Evolutionary conservation across 2,113 vertebrate species (phyloP).

Genomic region (Callipepla californica): DNA sequence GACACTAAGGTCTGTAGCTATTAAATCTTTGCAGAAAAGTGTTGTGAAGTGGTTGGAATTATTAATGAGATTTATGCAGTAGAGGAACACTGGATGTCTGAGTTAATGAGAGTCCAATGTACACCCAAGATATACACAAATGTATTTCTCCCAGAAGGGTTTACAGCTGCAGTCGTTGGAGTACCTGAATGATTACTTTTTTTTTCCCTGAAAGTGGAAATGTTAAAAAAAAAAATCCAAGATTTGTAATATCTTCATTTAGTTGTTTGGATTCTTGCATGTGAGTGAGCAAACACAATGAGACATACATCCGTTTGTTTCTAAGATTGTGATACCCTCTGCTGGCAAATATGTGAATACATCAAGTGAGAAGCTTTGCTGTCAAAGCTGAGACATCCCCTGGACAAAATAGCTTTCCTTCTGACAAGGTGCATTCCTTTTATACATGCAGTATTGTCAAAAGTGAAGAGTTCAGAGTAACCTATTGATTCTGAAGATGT

Average conservation of each 20-base stretch:
- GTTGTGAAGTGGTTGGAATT: not conserved
- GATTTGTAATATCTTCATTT: not conserved
- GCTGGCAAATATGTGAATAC: constrained; percentile 47
- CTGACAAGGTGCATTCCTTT: not conserved
- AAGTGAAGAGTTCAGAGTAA: not conserved
- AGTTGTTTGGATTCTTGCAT: not conserved
- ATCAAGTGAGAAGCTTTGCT: not conserved
- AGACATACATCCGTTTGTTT: not conserved
- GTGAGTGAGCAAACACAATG: not conserved
- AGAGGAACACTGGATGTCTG: not conserved
- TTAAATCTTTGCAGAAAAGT: not conserved
- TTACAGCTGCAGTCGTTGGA: not conserved
- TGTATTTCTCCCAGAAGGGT: not conserved
- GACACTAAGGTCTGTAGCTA: not conserved
- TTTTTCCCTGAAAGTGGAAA: not conserved
- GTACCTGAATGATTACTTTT: not conserved
- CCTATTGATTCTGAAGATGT: not conserved
- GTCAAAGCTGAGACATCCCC: not conserved
- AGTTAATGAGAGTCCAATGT: not conserved
- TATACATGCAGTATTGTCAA: not conserved
- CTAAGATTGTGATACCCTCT: constrained; percentile 63
- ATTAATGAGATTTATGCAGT: not conserved
- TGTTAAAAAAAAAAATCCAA: not conserved
- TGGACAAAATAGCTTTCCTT: not conserved
- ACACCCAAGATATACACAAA: not conserved